phyloP scores from a whole-genome alignment of 2,113 vertebrate genomes.

The Melanocharis versteri region DNA sequence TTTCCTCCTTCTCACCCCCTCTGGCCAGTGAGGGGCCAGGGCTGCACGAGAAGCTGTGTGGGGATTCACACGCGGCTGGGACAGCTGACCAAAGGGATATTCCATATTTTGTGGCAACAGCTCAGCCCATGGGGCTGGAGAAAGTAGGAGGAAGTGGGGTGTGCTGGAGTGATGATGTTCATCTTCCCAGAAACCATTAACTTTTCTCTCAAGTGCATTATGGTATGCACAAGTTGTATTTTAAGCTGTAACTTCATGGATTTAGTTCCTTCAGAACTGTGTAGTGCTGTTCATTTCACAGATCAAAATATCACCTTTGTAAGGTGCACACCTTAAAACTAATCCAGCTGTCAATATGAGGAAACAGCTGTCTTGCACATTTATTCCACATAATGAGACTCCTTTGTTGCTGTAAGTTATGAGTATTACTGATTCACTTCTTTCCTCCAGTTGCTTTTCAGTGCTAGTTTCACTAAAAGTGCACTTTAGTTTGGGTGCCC shows the following conservation, averaged over 20 bases:
- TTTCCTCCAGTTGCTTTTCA: background rate
- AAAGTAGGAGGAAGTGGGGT: background rate
- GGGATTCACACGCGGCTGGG: background rate
- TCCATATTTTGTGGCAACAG: fast-evolving
- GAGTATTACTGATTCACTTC: background rate
- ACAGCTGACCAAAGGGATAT: background rate
- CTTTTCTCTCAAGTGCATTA: background rate
- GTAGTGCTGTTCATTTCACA: background rate
- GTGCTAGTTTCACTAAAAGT: background rate
- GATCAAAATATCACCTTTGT: background rate
- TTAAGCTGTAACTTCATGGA: background rate
- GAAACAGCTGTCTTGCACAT: background rate
- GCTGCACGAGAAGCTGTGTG: background rate
- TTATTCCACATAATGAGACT: background rate
- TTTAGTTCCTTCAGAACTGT: background rate
- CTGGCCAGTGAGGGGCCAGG: background rate
- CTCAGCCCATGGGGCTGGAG: too few relatives aligned
- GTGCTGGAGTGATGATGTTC: background rate
- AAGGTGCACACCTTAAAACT: background rate
- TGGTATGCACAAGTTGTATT: background rate
- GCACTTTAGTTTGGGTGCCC: background rate
- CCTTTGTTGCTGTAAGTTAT: background rate
- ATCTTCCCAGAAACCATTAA: background rate
- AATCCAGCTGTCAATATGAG: background rate
- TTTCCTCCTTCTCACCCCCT: background rate